A percentile compares a stretch with the other conserved stretches of the same genome.
These are phyloP conservation scores for Macrobrachium rosenbergii DNA, from an alignment of 1,140 invertebrate genomes.

Conservation along the genomic window DNA sequence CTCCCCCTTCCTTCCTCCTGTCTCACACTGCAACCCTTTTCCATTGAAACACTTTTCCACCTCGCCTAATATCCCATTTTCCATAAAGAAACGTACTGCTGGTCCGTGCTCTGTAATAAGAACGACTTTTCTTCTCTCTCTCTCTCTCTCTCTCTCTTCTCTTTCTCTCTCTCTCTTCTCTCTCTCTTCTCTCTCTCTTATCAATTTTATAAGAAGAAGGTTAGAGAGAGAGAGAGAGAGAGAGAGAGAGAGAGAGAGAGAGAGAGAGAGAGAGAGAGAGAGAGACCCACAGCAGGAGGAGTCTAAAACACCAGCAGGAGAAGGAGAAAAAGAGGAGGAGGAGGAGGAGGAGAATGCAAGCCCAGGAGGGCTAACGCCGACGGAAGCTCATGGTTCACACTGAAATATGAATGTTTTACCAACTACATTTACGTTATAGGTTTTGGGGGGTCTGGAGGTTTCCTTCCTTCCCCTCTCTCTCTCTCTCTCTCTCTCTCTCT, in stretches of 20 bases:
- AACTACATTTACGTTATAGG: too few species aligned
- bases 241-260: background rate
- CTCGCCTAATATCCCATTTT: constrained; percentile 7
- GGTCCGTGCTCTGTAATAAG: constrained; percentile 24
- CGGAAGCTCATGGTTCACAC: too few species aligned
- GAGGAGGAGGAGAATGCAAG: background rate
- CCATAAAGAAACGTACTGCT: constrained; percentile 3
- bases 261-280: background rate
- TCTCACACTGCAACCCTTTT: constrained; percentile 12
- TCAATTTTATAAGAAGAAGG: constrained; percentile 1
- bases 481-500: too few species aligned
- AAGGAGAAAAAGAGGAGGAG: background rate
- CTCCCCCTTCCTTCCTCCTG: constrained; percentile 4
- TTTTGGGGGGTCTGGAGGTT: too few species aligned
- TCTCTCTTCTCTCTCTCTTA: too few species aligned
- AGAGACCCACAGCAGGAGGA: background rate
- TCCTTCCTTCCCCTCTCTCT: too few species aligned
- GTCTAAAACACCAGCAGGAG: background rate
- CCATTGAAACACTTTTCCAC: constrained; percentile 10
- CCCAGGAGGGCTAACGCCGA: too few species aligned
- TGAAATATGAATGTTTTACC: too few species aligned
- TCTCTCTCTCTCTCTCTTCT: too few species aligned
- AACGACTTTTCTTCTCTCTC: too few species aligned
- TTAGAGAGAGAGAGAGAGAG: background rate
- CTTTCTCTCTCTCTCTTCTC: too few species aligned